Base-by-base conservation (phyloP, 2,113 vertebrate genomes). In the Poeciliopsis occidentalis region DNA sequence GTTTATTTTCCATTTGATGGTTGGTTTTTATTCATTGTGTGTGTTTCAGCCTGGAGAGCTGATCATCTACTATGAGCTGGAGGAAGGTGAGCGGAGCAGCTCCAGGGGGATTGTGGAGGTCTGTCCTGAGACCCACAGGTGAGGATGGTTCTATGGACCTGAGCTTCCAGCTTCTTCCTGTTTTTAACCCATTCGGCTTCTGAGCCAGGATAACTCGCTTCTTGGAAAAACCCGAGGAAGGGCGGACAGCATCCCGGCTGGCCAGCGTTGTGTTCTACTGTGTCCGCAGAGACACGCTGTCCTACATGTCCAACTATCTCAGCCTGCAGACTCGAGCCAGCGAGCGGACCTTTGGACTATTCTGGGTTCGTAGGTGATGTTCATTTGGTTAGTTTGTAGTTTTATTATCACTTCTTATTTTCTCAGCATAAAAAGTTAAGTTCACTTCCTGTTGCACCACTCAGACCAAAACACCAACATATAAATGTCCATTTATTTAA, bases 191-290 rank as follows among this genome's bases (percentile, higher is more conserved):
- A 0, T 12, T 7, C 26, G 24, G 2, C 39, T 63, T 76, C 1
- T 76, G 17, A 79, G 60, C 60, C 80, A 96, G 95, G 86, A 88
- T 96, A 76, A 90, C 57, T 0, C 82, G 83, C 60, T 96, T 96
- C 77, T 60, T 91, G 75, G 95, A 96, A 85, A 96, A 96, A 82
- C 94, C 95, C 0, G 62, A 69, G 11, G 89, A 87, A 4, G 94
- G 88, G 3, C 29, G 89, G 73, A 95, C 93, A 0, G 41, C 54
- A 1, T 96, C 95, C 1, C 90, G 94, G 27, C 76, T 96, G 75
- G 95, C 95, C 82, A 96, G 94, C 22, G 95, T 96, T 13, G 95
- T 96, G 37, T 96, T 96, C 76, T 96, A 96, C 90, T 95, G 95
- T 79, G 81, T 96, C 37, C 92, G 76, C 51, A 92, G 67, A 44